Conservation (phyloP, 1,140 invertebrate genomes). For the Zaprionus camerounensis region DNA sequence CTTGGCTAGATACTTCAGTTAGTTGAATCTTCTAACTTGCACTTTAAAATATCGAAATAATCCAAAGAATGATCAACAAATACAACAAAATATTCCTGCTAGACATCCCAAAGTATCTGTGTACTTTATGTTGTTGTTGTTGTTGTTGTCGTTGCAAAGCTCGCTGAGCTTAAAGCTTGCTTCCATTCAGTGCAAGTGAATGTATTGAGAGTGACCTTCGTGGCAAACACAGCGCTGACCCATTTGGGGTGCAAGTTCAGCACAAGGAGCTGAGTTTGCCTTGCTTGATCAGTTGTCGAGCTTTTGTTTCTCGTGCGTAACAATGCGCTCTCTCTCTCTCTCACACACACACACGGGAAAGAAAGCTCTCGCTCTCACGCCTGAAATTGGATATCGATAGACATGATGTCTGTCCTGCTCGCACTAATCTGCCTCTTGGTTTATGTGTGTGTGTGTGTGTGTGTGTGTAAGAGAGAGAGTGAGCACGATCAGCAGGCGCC, state of each 20-base stretch:
- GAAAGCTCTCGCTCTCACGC: background rate
- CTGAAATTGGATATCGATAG: slow-evolving; percentile 70
- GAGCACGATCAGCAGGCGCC: slow-evolving; percentile 25
- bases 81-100: background rate
- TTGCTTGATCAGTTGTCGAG: background rate
- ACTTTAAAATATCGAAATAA: background rate
- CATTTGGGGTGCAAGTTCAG: slow-evolving; percentile 4
- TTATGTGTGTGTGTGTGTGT: background rate
- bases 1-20: background rate
- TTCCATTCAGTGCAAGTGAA: background rate
- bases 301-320: background rate
- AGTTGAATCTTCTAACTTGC: background rate
- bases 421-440: slow-evolving; percentile 5
- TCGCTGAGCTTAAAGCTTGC: background rate
- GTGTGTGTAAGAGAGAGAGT: slow-evolving; percentile 8
- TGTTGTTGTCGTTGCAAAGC: background rate
- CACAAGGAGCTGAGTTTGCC: background rate
- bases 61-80: background rate
- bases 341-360: background rate
- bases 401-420: slow-evolving; percentile 17
- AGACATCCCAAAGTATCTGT: background rate
- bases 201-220: slow-evolving; percentile 1
- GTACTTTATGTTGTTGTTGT: background rate
- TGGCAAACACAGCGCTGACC: background rate
- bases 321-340: background rate